phyloP scores from a whole-genome alignment of 2,113 vertebrate genomes.

The Balaenoptera acutorostrata region DNA sequence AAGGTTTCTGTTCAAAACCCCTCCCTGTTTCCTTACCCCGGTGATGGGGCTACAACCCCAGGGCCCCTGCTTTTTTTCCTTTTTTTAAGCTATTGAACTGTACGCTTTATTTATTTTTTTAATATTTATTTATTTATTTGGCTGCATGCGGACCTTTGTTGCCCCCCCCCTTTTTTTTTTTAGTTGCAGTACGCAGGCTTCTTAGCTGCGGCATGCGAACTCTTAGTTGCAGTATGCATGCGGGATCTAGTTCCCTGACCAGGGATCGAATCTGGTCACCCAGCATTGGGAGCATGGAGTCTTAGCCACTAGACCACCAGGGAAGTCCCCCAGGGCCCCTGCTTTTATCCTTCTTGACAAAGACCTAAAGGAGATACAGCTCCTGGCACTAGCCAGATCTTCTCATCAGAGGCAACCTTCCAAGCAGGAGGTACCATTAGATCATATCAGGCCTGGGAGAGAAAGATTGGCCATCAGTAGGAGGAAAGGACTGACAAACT shows the following conservation, averaged over 20 bases:
- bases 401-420: neutral
- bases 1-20: neutral
- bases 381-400: neutral
- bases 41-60: neutral
- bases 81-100: too few relatives aligned
- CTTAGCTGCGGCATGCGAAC: too few relatives aligned
- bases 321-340: neutral
- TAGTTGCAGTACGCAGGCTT: too few relatives aligned
- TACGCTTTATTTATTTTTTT: too few relatives aligned
- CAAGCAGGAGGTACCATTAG: neutral
- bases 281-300: too few relatives aligned
- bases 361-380: neutral
- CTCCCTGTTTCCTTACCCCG: neutral
- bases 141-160: too few relatives aligned
- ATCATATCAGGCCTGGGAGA: neutral
- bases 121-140: too few relatives aligned
- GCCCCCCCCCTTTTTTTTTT: too few relatives aligned
- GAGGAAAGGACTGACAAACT: neutral
- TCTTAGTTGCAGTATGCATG: too few relatives aligned
- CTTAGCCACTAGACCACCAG: too few relatives aligned
- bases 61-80: neutral
- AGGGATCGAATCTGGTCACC: too few relatives aligned
- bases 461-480: neutral
- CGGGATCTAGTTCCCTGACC: too few relatives aligned
- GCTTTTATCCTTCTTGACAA: neutral